Evolutionary conservation across 2,113 vertebrate genomes (phyloP).

Genomic region (Chelonoidis abingdonii): DNA sequence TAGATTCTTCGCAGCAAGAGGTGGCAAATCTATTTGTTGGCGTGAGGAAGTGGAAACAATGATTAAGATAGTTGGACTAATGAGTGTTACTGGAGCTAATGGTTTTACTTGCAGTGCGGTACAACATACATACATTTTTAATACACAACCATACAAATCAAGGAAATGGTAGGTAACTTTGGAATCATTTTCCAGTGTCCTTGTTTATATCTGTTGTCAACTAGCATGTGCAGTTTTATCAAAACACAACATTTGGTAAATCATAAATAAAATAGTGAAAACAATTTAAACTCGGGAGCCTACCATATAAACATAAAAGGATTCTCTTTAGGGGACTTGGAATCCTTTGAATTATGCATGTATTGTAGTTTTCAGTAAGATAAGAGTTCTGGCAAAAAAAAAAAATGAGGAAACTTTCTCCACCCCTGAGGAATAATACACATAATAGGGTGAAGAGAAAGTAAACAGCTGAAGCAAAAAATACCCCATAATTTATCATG

Average conservation of each 20-base stretch:
- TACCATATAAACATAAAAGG: slow-evolving; percentile 60
- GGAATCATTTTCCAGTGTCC: background rate
- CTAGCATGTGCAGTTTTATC: background rate
- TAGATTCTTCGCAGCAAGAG: background rate
- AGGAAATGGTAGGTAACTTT: background rate
- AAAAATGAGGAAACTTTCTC: slow-evolving; percentile 22
- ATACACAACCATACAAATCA: background rate
- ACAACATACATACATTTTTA: background rate
- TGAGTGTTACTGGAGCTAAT: background rate
- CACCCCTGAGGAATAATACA: slow-evolving; percentile 26
- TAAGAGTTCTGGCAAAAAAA: slow-evolving; percentile 55
- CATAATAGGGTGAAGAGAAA: slow-evolving; percentile 58
- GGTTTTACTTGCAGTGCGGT: accelerated
- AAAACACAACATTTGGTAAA: slow-evolving; percentile 8
- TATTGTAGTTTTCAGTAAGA: slow-evolving; percentile 67
- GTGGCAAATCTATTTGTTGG: background rate
- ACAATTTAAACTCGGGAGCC: slow-evolving; percentile 55
- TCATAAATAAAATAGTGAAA: slow-evolving; percentile 10
- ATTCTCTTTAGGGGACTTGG: slow-evolving; percentile 62
- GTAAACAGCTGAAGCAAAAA: slow-evolving; percentile 45
- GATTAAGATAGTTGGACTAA: background rate
- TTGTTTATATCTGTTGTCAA: slow-evolving; percentile 2
- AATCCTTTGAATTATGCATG: slow-evolving; percentile 70
- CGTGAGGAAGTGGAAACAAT: background rate
- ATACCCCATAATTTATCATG: slow-evolving; percentile 26